Evolutionary conservation across 2,113 vertebrate genomes (phyloP).

Genomic region (Choloepus hoffmanni): DNA sequence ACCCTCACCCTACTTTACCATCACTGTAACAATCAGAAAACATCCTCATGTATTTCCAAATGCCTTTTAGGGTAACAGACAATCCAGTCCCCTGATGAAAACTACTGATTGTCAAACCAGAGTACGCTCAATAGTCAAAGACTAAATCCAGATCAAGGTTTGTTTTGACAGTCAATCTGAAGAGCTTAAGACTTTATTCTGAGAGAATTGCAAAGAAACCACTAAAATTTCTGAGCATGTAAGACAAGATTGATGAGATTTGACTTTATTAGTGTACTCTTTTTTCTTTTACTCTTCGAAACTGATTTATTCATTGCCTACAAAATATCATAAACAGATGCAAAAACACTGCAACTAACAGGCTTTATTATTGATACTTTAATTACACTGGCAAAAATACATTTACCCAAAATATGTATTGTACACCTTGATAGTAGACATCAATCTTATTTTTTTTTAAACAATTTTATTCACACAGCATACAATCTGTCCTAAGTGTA

Average conservation of each 20-base stretch:
- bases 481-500: too few species aligned
- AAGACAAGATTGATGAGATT: neutral
- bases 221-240: constrained; percentile 32
- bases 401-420: too few species aligned
- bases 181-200: constrained; percentile 11
- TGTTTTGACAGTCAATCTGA: constrained; percentile 16
- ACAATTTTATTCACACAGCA: too few species aligned
- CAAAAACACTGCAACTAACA: too few species aligned
- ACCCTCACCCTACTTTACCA: constrained; percentile 1
- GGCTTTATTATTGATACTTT: too few species aligned
- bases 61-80: neutral
- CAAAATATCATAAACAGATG: too few species aligned
- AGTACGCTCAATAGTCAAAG: neutral
- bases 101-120: constrained; percentile 17
- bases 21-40: constrained; percentile 28
- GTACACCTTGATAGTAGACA: too few species aligned
- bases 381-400: too few species aligned
- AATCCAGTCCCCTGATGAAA: neutral
- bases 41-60: neutral
- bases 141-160: constrained; percentile 8
- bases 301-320: too few species aligned
- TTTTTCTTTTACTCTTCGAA: too few species aligned
- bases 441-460: too few species aligned
- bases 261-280: neutral
- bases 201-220: neutral